Base-by-base conservation (phyloP, 2,888 invertebrate genomes). In the Agrilus biguttatus region DNA sequence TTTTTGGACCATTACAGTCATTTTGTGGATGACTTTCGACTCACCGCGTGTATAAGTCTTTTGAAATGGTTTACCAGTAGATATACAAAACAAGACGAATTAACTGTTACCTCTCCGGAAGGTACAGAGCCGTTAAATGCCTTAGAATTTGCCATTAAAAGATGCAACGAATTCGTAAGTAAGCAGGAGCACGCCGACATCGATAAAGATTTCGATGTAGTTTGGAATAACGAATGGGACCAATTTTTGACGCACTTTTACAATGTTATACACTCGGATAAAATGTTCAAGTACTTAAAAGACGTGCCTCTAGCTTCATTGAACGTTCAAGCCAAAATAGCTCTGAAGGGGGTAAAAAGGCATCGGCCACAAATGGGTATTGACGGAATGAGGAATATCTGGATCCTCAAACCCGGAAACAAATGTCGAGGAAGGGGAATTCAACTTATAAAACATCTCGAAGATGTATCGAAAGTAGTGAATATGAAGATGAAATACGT, bases 351-450 rank as follows among this genome's bases (percentile, higher is more conserved):
- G 37, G 72, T 91, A 54, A 68, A 71, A 13, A 75, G 74, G 44
- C 78, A 74, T 58, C 88, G 87, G 83, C 87, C 89, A 0, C 89
- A 89, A 60, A 75, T 84, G 51, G 77, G 81, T 33, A 74, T 86
- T 50, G 93, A 95, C 61, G 95, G 93, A 0, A 74, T 78, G 46
- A 73, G 78, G 45, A 93, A 93, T 64, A 79, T 92, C 51, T 95
- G 95, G 93, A 93, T 95, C 49, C 77, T 93, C 45, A 95, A 95
- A 62, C 93, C 93, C 0, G 92, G 92, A 1, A 91, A 56, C 38
- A 88, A 89, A 61, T 92, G 92, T 52, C 75, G 93, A 8, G 93
- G 95, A 0, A 74, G 87, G 56, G 93, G 93, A 40, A 93, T 95
- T 49, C 80, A 82, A 38, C 72, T 92, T 39, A 81, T 88, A 73